phyloP scores from a whole-genome alignment of 2,888 invertebrate species.

The Melolontha melolontha region DNA sequence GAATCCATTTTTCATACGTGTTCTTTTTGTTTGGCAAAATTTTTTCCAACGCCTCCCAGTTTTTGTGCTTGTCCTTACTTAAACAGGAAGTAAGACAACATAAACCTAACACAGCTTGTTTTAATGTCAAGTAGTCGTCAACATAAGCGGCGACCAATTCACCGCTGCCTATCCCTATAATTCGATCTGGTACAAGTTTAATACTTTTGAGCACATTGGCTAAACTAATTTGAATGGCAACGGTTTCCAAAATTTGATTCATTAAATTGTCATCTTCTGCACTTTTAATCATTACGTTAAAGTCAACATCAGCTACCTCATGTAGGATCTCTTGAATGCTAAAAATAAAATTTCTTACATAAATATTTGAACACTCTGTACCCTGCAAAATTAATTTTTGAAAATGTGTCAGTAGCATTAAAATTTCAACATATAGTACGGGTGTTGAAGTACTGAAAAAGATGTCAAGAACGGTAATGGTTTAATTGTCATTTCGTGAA shows the following conservation, averaged over 20 bases:
- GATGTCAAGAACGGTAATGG: no score
- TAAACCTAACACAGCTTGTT: slow-evolving; percentile 73
- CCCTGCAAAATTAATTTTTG: no score
- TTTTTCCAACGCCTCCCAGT: background rate
- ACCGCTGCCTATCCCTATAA: slow-evolving; percentile 83
- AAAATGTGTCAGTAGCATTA: no score
- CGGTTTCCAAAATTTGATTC: slow-evolving; percentile 44
- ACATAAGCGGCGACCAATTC: slow-evolving; percentile 93
- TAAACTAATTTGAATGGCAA: slow-evolving; percentile 70
- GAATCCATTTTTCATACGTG: slow-evolving; percentile 10
- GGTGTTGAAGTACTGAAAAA: no score
- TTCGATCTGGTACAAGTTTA: slow-evolving; percentile 57
- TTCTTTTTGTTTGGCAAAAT: background rate
- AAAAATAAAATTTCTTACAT: slow-evolving; percentile 14
- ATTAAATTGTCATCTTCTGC: background rate
- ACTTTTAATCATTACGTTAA: background rate
- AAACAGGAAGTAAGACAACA: slow-evolving; percentile 57
- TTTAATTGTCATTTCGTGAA: no score
- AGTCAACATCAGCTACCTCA: slow-evolving; percentile 22
- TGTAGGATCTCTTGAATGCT: slow-evolving; percentile 29
- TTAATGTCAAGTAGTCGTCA: slow-evolving; percentile 85
- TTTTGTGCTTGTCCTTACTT: background rate
- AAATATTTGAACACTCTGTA: no score
- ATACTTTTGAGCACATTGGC: slow-evolving; percentile 67
- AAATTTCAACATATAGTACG: no score